Evolutionary conservation across 35 echinoderm and acorn worm species (phyloP).

Genomic region (Holothuria glaberrima): DNA sequence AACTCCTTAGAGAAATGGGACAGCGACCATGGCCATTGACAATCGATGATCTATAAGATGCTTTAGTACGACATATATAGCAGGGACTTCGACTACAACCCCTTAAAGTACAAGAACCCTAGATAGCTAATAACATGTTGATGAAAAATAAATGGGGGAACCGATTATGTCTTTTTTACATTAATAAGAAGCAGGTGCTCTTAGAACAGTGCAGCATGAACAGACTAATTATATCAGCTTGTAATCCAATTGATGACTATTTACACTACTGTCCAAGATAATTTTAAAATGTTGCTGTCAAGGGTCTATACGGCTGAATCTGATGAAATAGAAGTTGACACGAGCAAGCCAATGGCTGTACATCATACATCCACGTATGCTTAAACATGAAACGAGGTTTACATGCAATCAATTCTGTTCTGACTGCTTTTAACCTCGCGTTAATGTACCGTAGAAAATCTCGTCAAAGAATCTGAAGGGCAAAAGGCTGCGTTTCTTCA

Average conservation of each 20-base stretch:
- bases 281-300: conserved; percentile 8
- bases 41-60: background rate
- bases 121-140: background rate
- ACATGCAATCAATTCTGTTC: background rate
- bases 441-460: background rate
- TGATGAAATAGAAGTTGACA: background rate
- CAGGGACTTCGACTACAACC: background rate
- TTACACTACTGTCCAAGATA: conserved; percentile 6
- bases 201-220: background rate
- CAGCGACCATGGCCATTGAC: background rate
- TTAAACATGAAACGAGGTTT: background rate
- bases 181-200: conserved; percentile 8
- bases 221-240: background rate
- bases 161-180: background rate
- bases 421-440: background rate
- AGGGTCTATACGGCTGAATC: background rate
- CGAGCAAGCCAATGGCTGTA: background rate
- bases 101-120: background rate
- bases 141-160: background rate
- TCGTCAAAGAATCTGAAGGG: background rate
- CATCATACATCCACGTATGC: background rate
- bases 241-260: conserved; percentile 17
- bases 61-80: background rate
- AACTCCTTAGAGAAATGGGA: background rate
- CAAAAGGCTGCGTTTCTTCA: too few species aligned